Conservation (phyloP, 2,797 vertebrate genomes). For the Hoplostethus mediterraneus region DNA sequence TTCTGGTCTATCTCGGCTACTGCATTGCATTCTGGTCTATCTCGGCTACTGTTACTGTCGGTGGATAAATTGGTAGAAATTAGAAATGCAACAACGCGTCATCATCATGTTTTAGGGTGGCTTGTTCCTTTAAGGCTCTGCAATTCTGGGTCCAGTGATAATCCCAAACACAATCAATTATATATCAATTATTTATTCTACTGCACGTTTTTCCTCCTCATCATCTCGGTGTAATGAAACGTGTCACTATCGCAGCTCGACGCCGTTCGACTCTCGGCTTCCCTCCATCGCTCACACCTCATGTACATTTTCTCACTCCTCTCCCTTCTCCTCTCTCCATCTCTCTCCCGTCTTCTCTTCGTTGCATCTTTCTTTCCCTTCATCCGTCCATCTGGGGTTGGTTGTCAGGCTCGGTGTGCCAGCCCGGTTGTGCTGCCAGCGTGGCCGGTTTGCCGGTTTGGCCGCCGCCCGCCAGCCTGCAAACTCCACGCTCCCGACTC, state of each 20-base stretch:
- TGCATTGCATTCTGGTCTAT: too few relatives aligned
- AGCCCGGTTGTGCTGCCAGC: slow-evolving; percentile 54
- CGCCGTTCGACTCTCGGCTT: neutral
- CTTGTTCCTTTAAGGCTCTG: too few relatives aligned
- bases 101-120: too few relatives aligned
- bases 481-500: slow-evolving; percentile 31
- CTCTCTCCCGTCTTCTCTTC: slow-evolving; percentile 4
- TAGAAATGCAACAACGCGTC: too few relatives aligned
- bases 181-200: neutral
- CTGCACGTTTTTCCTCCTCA: neutral
- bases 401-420: slow-evolving; percentile 21
- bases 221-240: neutral
- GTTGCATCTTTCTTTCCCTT: slow-evolving; percentile 28
- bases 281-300: slow-evolving; percentile 5
- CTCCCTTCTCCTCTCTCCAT: neutral
- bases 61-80: too few relatives aligned
- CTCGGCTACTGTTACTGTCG: too few relatives aligned
- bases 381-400: slow-evolving; percentile 44
- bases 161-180: too few relatives aligned
- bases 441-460: slow-evolving; percentile 65
- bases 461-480: slow-evolving; percentile 33
- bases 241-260: neutral
- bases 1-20: too few relatives aligned
- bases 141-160: too few relatives aligned
- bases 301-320: neutral